Conservation (phyloP, 2,888 invertebrate species). For the Rhopalosiphum nymphaeae region DNA sequence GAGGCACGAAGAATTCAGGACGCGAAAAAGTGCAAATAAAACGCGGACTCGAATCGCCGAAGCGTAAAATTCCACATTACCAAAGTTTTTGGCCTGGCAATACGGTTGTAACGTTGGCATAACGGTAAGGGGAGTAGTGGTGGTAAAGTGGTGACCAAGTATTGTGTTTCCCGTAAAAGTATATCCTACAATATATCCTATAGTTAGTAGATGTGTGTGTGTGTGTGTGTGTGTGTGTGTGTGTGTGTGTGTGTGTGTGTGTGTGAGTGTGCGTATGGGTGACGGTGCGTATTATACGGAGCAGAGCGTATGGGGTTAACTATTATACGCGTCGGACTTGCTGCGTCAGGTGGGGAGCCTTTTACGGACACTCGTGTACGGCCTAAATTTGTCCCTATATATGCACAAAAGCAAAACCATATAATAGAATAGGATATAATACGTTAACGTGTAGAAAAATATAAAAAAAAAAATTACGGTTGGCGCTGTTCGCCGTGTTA, state of each 20-base stretch:
- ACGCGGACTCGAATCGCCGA: conserved; percentile 20
- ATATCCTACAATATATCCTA: neutral
- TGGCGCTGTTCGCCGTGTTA: neutral
- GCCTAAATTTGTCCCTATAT: neutral
- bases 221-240: too few species aligned
- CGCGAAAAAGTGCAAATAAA: neutral
- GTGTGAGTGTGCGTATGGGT: neutral
- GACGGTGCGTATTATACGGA: neutral
- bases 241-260: neutral
- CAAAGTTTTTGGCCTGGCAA: neutral
- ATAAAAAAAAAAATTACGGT: neutral
- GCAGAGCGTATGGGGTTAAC: neutral
- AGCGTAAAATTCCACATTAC: conserved; percentile 23
- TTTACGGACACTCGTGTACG: conserved; percentile 41
- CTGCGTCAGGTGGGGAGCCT: conserved; percentile 31
- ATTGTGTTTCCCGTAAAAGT: neutral
- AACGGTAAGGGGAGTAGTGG: neutral
- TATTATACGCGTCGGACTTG: neutral
- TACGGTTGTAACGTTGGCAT: neutral
- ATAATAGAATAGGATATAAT: neutral
- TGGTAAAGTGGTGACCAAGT: neutral
- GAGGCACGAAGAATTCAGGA: neutral
- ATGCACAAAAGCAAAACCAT: neutral
- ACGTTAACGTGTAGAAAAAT: neutral
- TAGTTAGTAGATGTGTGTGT: neutral